Evolutionary conservation across 1,140 invertebrate species (phyloP), one percentile per base, ranked within the genome.

Genomic region (Atta colombica): DNA sequence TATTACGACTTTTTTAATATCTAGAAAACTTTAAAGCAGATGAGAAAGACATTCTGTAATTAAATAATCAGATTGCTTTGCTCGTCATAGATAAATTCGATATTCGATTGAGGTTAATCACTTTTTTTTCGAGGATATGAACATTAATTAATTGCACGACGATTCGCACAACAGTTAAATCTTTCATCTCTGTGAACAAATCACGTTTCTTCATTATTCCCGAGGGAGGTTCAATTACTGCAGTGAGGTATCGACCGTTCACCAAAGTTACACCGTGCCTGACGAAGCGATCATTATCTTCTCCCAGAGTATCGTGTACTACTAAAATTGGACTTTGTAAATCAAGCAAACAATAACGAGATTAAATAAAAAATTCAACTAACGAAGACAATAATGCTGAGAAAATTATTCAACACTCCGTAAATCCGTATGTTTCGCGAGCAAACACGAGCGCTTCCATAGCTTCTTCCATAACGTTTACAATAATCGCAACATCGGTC

Each of bases 41-140:
- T 39, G 60, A 66, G 25, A 55, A 58, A 35, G 8, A 31, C 39
- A 51, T 74, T n/a, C 58, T 10, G 18, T 55, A 80, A 81, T 71
- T 28, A 21, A 4, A 81, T 81, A 81, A 81, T 81, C 18, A 49
- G 18, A 31, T 55, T 28, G 35, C 68, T 31, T 14, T 10, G 7
- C 55, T 60, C 49, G 49, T 60, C 25, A 31, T 31, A 18, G 55
- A 66, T 39, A 45, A 63, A 71, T 68, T 80, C n/a, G 74, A 45
- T 82, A 87, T 82, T 45, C 86, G 69, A 25, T 60, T 1, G 63
- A 21, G 86, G 69, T 88, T 58, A 68, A 45, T 84, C 78, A 51
- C 51, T 3, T 31, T 31, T 28, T 28, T 53, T 81, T 55, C 35
- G 45, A 28, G 12, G 16, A 66, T 25, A n/a, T 39, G 28, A 12